Conservation (phyloP, 2,113 vertebrate species). For the Daphoenositta chrysoptera region DNA sequence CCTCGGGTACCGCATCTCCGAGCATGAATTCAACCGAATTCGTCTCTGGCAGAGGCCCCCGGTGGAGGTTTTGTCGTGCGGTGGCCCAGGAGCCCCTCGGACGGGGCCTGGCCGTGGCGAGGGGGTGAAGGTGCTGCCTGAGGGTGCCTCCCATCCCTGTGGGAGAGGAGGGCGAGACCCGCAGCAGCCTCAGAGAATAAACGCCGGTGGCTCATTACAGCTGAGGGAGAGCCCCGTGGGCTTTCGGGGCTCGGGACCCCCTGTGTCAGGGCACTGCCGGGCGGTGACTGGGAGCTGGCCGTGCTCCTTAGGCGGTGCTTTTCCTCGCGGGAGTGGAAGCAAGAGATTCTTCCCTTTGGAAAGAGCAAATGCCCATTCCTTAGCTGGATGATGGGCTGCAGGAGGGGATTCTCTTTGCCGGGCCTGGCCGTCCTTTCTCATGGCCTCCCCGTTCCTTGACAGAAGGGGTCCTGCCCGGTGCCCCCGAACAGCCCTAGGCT, state of each 20-base stretch:
- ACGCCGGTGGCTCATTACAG: rapidly evolving
- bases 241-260: rapidly evolving
- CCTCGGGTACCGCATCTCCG: neutral
- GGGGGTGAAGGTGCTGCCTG: neutral
- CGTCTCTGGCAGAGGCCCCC: neutral
- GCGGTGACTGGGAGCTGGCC: neutral
- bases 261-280: neutral
- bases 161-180: neutral
- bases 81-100: neutral
- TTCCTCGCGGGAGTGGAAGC: neutral
- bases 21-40: neutral
- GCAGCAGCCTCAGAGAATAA: neutral
- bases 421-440: neutral
- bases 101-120: neutral
- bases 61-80: neutral
- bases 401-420: neutral
- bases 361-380: neutral
- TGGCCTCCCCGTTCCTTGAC: rapidly evolving
- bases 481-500: rapidly evolving
- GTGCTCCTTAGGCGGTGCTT: neutral
- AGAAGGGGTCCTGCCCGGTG: neutral
- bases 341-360: neutral
- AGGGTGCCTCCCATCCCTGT: neutral
- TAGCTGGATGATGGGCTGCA: neutral
- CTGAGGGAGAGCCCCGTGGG: neutral